Evolutionary conservation across 1,140 invertebrate species (phyloP).

Genomic region (Drosophila baimaii): DNA sequence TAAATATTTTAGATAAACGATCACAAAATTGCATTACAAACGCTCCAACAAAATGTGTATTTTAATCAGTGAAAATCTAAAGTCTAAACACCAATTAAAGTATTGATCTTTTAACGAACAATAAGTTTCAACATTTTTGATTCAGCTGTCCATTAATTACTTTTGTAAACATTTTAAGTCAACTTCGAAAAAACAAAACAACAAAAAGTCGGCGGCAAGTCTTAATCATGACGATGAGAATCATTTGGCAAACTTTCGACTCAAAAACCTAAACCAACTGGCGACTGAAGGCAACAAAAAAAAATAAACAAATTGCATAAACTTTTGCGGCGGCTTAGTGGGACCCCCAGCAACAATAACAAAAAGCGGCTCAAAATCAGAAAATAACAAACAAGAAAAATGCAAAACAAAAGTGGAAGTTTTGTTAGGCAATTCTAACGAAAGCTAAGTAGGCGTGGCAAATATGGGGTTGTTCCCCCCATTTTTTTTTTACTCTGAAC

Average conservation of each 20-base stretch:
- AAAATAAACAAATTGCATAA: slow-evolving; percentile 47
- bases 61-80: too few species aligned
- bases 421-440: slow-evolving; percentile 51
- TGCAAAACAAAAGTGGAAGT: slow-evolving; percentile 23
- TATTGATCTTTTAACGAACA: slow-evolving; percentile 2
- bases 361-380: slow-evolving; percentile 4
- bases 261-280: slow-evolving; percentile 26
- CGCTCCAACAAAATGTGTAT: too few species aligned
- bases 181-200: background rate
- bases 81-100: slow-evolving; percentile 5
- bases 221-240: slow-evolving; percentile 25
- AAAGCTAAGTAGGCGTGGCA: slow-evolving; percentile 34
- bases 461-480: slow-evolving; percentile 28
- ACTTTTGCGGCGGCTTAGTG: slow-evolving; percentile 19
- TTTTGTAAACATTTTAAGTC: slow-evolving; percentile 3
- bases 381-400: slow-evolving; percentile 4
- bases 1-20: background rate
- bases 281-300: slow-evolving; percentile 3
- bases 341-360: background rate
- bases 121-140: background rate
- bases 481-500: too few species aligned
- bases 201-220: background rate
- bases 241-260: slow-evolving; percentile 16
- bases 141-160: slow-evolving; percentile 9
- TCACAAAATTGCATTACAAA: too few species aligned